Evolutionary conservation across 1,140 invertebrate genomes (phyloP), one percentile per base, ranked within the genome.

Genomic region (Hydropsyche tenuis): DNA sequence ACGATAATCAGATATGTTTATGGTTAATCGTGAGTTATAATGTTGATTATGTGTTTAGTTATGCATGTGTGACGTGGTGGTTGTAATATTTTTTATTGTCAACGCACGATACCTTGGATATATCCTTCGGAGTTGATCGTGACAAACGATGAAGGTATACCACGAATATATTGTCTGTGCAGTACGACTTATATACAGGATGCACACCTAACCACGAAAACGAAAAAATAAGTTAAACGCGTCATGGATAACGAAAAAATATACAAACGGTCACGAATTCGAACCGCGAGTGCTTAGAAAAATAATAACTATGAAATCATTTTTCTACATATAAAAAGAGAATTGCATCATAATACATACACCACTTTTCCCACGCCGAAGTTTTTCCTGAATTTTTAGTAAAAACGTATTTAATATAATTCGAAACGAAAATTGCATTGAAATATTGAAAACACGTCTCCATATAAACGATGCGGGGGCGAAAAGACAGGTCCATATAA

Each of bases 91-190:
- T 18, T 53, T 53, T 18, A 18, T 60, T 25, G 23, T 25, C 25
- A 16, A 65, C n/a, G 63, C 23, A n/a, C 63, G 42, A 65, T 20
- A 30, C 63, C 63, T 65, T 65, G 63, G 20, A 65, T 16, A 65
- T 60, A 18, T 65, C 37, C 37, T 65, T 45, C 63, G 7, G n/a
- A 45, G 63, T 18, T 20, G 63, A 45, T 65, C 63, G 63, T 65
- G 63, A 65, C 63, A 45, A 65, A 65, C 37, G 30, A 43, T 65
- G 23, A 45, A 65, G 30, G 63, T 65, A 45, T 45, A 25, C 4
- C 16, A 11, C 16, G 37, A 18, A 23, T 65, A 20, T 30, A 65
- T 37, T 37, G 9, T 37, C 14, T 18, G 23, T 60, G 53, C 20
- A 5, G 30, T 60, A 12, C 14, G 27, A 22, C 42, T 3, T n/a